Evolutionary conservation across 2,888 invertebrate genomes (phyloP).

Genomic region (Polyploca ridens): DNA sequence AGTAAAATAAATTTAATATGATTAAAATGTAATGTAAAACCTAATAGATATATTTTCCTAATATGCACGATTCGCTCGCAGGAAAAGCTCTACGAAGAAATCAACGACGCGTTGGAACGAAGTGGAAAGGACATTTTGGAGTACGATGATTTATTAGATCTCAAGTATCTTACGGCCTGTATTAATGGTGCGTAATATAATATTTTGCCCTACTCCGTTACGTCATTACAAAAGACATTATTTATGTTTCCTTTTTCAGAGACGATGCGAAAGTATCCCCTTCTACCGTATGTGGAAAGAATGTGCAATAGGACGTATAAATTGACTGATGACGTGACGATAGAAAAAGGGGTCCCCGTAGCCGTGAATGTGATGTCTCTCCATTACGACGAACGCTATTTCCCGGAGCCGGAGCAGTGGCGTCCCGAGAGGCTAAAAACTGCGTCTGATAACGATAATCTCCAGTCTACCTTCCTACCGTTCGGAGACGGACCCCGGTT

Average conservation of each 20-base stretch:
- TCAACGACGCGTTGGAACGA: slow-evolving; percentile 49
- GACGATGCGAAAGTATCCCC: slow-evolving; percentile 64
- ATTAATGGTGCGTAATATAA: slow-evolving; percentile 51
- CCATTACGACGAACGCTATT: slow-evolving; percentile 57
- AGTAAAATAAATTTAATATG: no score
- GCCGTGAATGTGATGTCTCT: slow-evolving; percentile 61
- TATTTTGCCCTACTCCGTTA: slow-evolving; percentile 15
- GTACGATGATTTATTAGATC: slow-evolving; percentile 62
- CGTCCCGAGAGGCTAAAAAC: slow-evolving; percentile 57
- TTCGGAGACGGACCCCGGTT: slow-evolving; percentile 72
- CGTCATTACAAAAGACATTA: slow-evolving; percentile 10
- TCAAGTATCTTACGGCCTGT: slow-evolving; percentile 64
- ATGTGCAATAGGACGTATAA: slow-evolving; percentile 52
- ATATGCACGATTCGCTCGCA: slow-evolving; percentile 33
- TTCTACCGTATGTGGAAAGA: slow-evolving; percentile 59
- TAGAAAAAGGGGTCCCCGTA: slow-evolving; percentile 61
- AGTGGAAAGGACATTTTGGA: slow-evolving; percentile 59
- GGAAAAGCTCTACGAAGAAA: slow-evolving; percentile 64
- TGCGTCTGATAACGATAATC: slow-evolving; percentile 55
- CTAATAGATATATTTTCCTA: not conserved
- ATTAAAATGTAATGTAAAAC: no score
- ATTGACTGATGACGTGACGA: slow-evolving; percentile 53
- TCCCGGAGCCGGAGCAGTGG: slow-evolving; percentile 63
- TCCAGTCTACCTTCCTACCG: slow-evolving; percentile 60
- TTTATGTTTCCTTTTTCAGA: slow-evolving; percentile 47